Evolutionary conservation across 2,113 vertebrate genomes (phyloP), one percentile per base, ranked within the genome.

Genomic region (Polyodon spathula): DNA sequence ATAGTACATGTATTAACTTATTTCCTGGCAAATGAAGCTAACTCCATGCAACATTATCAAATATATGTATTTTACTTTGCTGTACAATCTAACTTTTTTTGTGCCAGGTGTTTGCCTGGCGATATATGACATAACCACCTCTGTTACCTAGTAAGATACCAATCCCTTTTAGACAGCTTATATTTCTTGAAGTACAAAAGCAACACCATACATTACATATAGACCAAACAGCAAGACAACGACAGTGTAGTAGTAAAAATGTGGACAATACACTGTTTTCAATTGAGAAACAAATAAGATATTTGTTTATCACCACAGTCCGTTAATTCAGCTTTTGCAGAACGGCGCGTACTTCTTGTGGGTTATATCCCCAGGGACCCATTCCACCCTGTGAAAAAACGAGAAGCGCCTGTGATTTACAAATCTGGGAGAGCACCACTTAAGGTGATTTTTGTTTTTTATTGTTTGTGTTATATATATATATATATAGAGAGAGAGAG

Each of bases 281-380:
- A 55, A 37, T 53, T 46, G n/a, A 4, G 51, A 63, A 58, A 48
- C 39, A n/a, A n/a, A 5, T 15, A 40, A 39, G 6, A 37, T 11
- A 59, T 3, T 8, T 12, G 12, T 51, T 6, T 27, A 27, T 5
- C 14, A 6, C 8, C 27, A 3, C 44, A 2, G 4, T 56, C 53
- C 48, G 61, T 72, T 83, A 86, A 61, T 79, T 71, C 40, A 84
- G 60, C 67, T 88, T 90, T 80, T 93, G 81, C 72, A 97, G 83
- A 60, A 91, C 68, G 7, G 72, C 62, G 0, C 81, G 86, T 59
- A 97, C 89, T 74, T 91, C 93, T 53, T 74, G 72, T 9, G 89
- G 93, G 17, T 71, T 62, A 63, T 95, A 97, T 65, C 87, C 86
- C 85, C 84, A 90, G 63, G 94, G 93, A 15, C 93, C 93, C 58